Conservation (phyloP, 2,797 vertebrate genomes). For the Lerista edwardsae region DNA sequence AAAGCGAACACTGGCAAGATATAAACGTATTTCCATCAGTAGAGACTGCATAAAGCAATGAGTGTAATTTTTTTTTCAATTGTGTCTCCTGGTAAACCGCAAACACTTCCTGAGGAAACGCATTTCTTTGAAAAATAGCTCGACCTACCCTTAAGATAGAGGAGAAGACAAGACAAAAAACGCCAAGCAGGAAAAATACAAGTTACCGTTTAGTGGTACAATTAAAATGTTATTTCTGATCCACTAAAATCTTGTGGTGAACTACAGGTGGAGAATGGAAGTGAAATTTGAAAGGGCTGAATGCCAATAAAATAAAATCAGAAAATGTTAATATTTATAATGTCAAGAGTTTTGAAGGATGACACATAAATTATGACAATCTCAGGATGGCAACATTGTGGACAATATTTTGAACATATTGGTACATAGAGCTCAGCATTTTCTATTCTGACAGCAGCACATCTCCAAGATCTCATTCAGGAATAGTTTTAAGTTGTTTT, state of each 20-base stretch:
- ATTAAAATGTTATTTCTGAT: constrained; percentile 32
- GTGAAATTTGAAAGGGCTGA: background rate
- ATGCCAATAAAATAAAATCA: background rate
- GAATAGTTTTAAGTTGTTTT: no score
- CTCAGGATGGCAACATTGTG: background rate
- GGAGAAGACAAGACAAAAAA: background rate
- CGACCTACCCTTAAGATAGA: constrained; percentile 27
- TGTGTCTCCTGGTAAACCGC: constrained; percentile 71
- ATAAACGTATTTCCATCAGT: constrained; percentile 50
- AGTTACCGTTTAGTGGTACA: background rate
- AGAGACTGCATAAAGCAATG: constrained; percentile 52
- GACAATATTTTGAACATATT: background rate
- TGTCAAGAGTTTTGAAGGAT: background rate
- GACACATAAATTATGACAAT: background rate
- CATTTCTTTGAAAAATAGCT: constrained; percentile 47
- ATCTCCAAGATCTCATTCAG: no score
- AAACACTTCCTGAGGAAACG: constrained; percentile 76
- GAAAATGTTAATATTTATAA: background rate
- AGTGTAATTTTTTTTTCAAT: constrained; percentile 39
- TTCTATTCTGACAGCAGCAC: no score
- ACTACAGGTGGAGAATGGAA: background rate
- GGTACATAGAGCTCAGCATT: no score
- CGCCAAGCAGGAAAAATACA: background rate
- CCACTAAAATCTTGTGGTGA: background rate
- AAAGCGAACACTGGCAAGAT: constrained; percentile 6